Evolutionary conservation across 2,113 vertebrate species (phyloP).

Genomic region (Caracal caracal): DNA sequence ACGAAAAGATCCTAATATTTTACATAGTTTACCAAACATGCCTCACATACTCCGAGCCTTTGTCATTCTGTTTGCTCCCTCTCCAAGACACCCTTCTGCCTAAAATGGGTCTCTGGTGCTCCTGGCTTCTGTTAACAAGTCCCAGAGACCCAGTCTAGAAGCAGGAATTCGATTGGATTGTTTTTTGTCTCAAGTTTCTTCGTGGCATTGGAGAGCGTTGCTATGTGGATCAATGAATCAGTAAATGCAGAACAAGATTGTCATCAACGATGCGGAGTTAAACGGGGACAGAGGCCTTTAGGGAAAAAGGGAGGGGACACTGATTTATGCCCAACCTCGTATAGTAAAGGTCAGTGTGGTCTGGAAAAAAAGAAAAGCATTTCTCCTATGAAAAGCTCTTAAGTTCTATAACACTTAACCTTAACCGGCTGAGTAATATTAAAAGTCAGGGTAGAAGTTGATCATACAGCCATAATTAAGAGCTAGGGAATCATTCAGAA

Average conservation of each 20-base stretch:
- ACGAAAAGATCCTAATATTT: constrained; percentile 60
- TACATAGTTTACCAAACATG: background rate
- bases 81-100: background rate
- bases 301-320: background rate
- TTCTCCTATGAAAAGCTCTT: background rate
- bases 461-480: background rate
- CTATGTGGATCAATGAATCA: background rate
- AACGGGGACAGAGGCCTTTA: background rate
- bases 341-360: background rate
- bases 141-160: constrained; percentile 19
- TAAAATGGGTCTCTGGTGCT: constrained; percentile 38
- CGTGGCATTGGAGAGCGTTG: background rate
- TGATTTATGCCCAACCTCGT: background rate
- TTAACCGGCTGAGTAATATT: background rate
- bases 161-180: background rate
- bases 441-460: background rate
- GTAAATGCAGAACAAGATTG: background rate
- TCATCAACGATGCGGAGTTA: background rate
- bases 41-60: background rate
- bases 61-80: background rate
- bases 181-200: background rate
- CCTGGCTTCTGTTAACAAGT: constrained; percentile 8
- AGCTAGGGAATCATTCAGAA: background rate
- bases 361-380: background rate
- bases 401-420: background rate